Base-by-base conservation (phyloP, 2,888 invertebrate genomes). In the Octonoba sinensis region DNA sequence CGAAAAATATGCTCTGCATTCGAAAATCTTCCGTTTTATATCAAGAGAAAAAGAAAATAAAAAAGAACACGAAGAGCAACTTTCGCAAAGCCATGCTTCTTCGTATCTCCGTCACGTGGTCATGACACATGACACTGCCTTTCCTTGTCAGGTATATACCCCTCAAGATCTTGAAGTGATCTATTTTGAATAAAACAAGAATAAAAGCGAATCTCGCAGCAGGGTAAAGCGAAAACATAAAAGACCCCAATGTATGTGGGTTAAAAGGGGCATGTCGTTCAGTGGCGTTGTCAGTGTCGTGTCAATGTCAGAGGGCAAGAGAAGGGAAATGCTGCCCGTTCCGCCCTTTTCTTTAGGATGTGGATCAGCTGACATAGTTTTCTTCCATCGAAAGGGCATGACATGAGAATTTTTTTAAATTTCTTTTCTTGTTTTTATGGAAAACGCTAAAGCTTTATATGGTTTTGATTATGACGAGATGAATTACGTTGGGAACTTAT, bases 211-310 rank as follows among this genome's bases (percentile, higher is more conserved):
- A 36, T 36, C 36, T 36, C 36, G 27, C 24, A 36, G 27, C 59
- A 4, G 59, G n/a, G 20, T 4, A 3, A 27, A 16, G 36, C 13
- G 20, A 27, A 27, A n/a, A 60, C 13, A 16, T 20, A 36, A 36
- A 60, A 62, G n/a, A 62, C 1, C 44, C 24, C 22, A n/a, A 16
- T 62, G 44, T 51, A 57, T 62, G 44, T 36, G 64, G 73, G 73
- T 73, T 65, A 73, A 73, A 64, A 73, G 27, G 73, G 62, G 56
- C 73, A 65, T 65, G 73, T 73, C 73, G 44, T n/a, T 56, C 51
- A 66, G 49, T 66, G 49, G 69, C 36, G 54, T 54, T 70, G 16
- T 16, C 70, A 22, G 70, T 47, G 70, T 57, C 59, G 59, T 24
- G 70, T 47, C 46, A 24, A 27, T 59, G 70, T 70, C 70, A 59